phyloP scores from a whole-genome alignment of 2,797 vertebrate genomes.

The Atherinosoma microstoma region DNA sequence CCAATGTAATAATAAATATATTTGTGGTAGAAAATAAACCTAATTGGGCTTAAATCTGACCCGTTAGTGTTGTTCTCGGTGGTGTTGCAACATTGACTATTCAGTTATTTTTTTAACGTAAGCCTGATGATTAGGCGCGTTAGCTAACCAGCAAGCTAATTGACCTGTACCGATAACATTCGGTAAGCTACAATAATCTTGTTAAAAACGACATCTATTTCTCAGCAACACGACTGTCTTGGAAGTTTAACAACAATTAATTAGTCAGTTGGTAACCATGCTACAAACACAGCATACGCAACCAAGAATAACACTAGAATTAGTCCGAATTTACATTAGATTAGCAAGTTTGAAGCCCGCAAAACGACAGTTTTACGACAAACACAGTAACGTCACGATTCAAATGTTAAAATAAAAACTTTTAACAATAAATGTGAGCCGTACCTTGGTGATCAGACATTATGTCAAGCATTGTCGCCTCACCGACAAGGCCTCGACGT shows the following conservation, averaged over 20 bases:
- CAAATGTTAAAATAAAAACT: background rate
- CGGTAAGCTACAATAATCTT: background rate
- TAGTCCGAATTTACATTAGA: conserved; percentile 40
- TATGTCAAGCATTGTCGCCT: conserved; percentile 89
- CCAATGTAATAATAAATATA: background rate
- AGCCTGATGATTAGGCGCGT: conserved; percentile 59
- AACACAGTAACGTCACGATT: background rate
- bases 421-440: background rate
- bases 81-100: conserved; percentile 4
- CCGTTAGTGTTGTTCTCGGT: background rate
- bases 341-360: conserved; percentile 17
- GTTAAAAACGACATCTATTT: background rate
- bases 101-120: conserved; percentile 6
- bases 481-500: conserved; percentile 76
- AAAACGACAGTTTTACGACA: conserved; percentile 32
- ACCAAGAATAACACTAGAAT: conserved; percentile 39
- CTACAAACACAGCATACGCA: conserved; percentile 56
- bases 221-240: conserved; percentile 8
- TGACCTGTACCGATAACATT: conserved; percentile 21
- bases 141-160: conserved; percentile 38
- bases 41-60: background rate
- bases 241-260: background rate
- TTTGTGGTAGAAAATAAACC: background rate
- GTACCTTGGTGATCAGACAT: conserved; percentile 90
- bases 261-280: background rate